These are phyloP conservation scores for Drosophila suzukii DNA, from an alignment of 1,140 invertebrate species.

Conservation along the genomic window DNA sequence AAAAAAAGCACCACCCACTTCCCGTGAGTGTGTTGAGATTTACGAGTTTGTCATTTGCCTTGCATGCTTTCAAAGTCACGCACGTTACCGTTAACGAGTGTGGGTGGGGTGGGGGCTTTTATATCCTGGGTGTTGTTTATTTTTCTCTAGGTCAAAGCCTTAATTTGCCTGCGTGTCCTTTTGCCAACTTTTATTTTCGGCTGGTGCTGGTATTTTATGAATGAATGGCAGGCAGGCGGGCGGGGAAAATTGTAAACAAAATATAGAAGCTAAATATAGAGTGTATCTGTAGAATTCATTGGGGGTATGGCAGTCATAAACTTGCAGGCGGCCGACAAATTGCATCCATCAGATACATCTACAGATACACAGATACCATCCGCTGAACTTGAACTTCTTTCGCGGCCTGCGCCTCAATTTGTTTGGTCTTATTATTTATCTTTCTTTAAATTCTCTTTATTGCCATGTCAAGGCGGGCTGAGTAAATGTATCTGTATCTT, in stretches of 20 bases:
- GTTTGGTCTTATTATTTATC: conserved; percentile 71
- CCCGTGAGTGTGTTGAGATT: conserved; percentile 58
- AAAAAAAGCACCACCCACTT: conserved; percentile 7
- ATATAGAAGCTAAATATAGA: conserved; percentile 59
- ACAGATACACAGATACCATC: conserved; percentile 30
- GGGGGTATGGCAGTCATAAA: conserved; percentile 70
- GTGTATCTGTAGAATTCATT: conserved; percentile 61
- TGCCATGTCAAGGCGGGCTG: conserved; percentile 69
- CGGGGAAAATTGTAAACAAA: conserved; percentile 38
- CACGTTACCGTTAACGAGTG: conserved; percentile 60
- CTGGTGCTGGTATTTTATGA: conserved; percentile 63
- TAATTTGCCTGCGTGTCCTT: conserved; percentile 72
- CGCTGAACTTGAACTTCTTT: conserved; percentile 80
- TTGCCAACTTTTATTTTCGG: conserved; percentile 43
- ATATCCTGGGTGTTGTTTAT: conserved; percentile 60
- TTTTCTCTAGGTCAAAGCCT: conserved; percentile 83
- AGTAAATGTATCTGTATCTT: conserved; percentile 26
- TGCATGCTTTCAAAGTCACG: conserved; percentile 77
- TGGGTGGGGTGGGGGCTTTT: conserved; percentile 5
- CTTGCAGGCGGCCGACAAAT: conserved; percentile 69
- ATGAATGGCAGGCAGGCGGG: conserved; percentile 51
- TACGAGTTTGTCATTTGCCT: conserved; percentile 78
- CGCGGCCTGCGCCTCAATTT: conserved; percentile 57
- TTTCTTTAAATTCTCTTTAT: conserved; percentile 77
- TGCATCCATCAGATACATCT: conserved; percentile 56